These are phyloP conservation scores for Polymixis lichenea DNA, from an alignment of 2,888 invertebrate genomes.

Conservation along the genomic window DNA sequence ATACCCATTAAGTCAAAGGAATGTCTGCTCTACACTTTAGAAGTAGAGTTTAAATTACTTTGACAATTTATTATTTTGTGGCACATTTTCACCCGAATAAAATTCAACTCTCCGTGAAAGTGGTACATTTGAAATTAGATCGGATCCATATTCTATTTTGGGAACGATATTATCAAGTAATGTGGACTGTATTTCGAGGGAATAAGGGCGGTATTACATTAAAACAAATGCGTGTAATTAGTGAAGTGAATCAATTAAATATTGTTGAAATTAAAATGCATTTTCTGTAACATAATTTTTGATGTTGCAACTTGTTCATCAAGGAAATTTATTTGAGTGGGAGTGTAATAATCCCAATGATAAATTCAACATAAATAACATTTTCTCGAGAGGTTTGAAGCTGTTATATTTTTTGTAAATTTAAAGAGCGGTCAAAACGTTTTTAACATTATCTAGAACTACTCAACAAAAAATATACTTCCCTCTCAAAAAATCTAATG, in stretches of 20 bases:
- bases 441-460: background rate
- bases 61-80: slow-evolving; percentile 8
- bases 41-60: slow-evolving; percentile 29
- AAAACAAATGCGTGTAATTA: slow-evolving; percentile 62
- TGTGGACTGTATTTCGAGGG: slow-evolving; percentile 26
- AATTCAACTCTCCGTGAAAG: slow-evolving; percentile 38
- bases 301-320: slow-evolving; percentile 39
- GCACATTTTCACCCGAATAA: slow-evolving; percentile 8
- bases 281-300: slow-evolving; percentile 58
- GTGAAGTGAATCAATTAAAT: slow-evolving; percentile 63
- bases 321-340: background rate
- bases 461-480: background rate
- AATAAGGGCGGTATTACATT: slow-evolving; percentile 46
- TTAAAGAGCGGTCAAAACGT: background rate
- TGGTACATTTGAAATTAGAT: slow-evolving; percentile 53
- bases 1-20: slow-evolving; percentile 37
- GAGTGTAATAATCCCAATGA: background rate
- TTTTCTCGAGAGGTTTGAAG: background rate
- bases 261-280: slow-evolving; percentile 68
- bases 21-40: slow-evolving; percentile 17
- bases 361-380: background rate
- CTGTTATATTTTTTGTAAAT: background rate
- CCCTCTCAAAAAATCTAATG: background rate
- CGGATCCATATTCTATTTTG: slow-evolving; percentile 8
- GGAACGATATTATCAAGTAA: background rate